Evolutionary conservation across 2,888 invertebrate genomes (phyloP).

Genomic region (Sphaerophoria rueppellii): DNA sequence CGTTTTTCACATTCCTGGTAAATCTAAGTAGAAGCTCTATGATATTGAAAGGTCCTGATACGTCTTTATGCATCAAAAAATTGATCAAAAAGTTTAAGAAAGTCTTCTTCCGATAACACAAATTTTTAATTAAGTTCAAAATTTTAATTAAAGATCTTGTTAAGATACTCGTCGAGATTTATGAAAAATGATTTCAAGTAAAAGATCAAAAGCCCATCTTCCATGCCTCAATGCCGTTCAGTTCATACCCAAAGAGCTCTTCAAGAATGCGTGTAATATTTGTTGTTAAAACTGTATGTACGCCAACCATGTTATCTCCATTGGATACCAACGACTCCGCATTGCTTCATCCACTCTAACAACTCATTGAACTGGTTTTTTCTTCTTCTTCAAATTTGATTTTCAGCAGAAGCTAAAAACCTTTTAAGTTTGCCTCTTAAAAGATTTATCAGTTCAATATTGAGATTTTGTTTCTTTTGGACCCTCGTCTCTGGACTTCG

Average conservation of each 20-base stretch:
- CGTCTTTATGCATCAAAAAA: no score
- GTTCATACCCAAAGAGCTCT: not conserved
- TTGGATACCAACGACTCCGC: conserved; percentile 11
- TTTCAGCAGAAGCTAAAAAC: conserved; percentile 35
- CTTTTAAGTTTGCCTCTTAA: conserved; percentile 30
- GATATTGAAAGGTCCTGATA: no score
- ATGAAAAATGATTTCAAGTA: conserved; percentile 36
- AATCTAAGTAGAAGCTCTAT: no score
- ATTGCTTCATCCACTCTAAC: conserved; percentile 8
- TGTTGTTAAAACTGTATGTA: not conserved
- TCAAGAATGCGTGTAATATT: conserved; percentile 7
- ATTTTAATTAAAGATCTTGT: conserved; percentile 39
- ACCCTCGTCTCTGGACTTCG: not conserved
- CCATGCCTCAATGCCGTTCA: not conserved
- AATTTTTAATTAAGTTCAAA: not conserved
- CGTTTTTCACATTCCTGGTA: no score
- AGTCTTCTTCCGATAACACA: not conserved
- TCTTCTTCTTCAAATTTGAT: conserved; percentile 28
- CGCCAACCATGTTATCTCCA: conserved; percentile 14
- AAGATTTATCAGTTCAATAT: conserved; percentile 71
- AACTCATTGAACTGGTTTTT: conserved; percentile 27
- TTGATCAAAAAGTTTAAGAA: no score
- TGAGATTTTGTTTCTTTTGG: conserved; percentile 43
- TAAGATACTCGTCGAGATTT: conserved; percentile 30
- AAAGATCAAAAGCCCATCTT: not conserved